Evolutionary conservation across 2,797 vertebrate species (phyloP), one percentile per base, ranked within the genome.

Genomic region (Thalassophryne amazonica): DNA sequence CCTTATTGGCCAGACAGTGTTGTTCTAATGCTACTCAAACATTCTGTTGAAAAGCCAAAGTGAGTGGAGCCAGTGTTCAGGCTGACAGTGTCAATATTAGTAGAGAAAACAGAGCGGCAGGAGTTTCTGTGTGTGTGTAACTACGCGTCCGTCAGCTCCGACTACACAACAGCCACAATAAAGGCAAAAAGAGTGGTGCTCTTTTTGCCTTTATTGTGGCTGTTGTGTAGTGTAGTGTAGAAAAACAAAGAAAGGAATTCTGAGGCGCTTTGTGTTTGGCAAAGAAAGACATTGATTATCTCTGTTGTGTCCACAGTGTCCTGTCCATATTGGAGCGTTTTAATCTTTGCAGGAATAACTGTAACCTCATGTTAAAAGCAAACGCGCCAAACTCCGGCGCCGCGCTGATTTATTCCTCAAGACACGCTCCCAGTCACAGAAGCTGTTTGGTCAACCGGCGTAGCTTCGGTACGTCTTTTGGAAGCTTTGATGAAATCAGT

Each of bases 11-110:
- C 61, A 62, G 61, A 67, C 73, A 49, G 42, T 85, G 84, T 90
- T 90, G 87, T 93, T 89, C 91, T 92, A 93, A 91, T 82, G 82
- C 90, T 93, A 77, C 86, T 91, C 87, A 89, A 93, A 93, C 91
- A 93, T 86, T 76, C 79, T 80, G 80, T 89, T 92, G 92, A 93
- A 90, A 84, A 90, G 90, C 87, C 87, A 75, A 80, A 89, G 93
- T 93, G 93, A 90, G 90, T 88, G 93, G 91, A 88, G 83, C 88
- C 92, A 84, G 84, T 88, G 92, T 91, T 86, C 84, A 90, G 86
- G 58, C 88, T 81, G 86, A 87, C 83, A 88, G 77, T 89, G 94
- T 94, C 90, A 98, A 97, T 98, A 97, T 97, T 98, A 83, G 89
- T 91, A 79, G 76, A 94, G 92, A 91, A 94, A 93, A 96, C 93